These are phyloP conservation scores for Eira barbara DNA, from an alignment of 2,113 vertebrate genomes.

Conservation along the genomic window DNA sequence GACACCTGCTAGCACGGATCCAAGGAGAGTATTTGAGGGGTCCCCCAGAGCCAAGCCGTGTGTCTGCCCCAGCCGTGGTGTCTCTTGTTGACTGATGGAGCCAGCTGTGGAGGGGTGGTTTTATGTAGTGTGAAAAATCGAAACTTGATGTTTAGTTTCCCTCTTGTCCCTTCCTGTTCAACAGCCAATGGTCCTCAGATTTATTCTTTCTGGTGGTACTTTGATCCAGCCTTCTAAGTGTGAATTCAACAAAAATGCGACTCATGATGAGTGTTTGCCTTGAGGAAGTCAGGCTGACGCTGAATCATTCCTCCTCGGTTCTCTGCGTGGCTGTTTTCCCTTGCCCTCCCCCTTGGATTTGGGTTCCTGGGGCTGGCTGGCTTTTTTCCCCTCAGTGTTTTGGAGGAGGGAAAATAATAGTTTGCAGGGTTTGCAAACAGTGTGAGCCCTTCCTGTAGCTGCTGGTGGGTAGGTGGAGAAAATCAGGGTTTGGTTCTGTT, in stretches of 20 bases:
- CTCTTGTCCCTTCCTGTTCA: not conserved
- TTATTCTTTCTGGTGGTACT: conserved; percentile 9
- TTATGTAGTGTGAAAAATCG: conserved; percentile 36
- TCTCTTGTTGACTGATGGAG: not conserved
- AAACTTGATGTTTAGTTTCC: not conserved
- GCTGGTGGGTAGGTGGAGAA: not conserved
- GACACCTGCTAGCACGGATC: not conserved
- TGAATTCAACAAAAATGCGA: not conserved
- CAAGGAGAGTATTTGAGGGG: not conserved
- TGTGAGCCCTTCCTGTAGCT: not conserved
- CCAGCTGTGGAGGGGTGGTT: conserved; percentile 26
- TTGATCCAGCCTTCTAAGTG: not conserved
- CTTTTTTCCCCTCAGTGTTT: not conserved
- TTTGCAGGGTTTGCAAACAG: not conserved
- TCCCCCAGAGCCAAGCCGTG: not conserved
- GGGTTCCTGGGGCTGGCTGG: not conserved
- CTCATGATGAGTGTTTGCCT: not conserved
- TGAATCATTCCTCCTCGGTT: not conserved
- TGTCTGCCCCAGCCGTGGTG: not conserved
- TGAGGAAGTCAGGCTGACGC: not conserved
- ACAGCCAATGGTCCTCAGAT: not conserved
- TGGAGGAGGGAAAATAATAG: not conserved
- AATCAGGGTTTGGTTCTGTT: not conserved
- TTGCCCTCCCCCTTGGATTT: not conserved
- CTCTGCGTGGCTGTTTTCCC: not conserved